Base-by-base conservation (phyloP, 2,888 invertebrate species). In the Eugnorisma glareosa region DNA sequence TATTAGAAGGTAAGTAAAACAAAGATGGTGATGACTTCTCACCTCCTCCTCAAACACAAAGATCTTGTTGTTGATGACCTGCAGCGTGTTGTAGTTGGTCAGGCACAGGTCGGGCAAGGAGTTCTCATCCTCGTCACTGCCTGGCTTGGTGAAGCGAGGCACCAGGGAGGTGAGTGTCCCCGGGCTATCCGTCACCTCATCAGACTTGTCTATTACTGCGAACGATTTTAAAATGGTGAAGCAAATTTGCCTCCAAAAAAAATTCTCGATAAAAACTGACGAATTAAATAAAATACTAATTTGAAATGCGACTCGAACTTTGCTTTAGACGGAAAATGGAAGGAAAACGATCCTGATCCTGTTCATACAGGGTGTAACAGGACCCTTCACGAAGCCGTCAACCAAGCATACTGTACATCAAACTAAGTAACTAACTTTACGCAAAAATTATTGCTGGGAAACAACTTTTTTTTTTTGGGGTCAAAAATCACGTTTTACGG, bases 41-140 rank as follows among this genome's bases (percentile, higher is more conserved):
- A 96, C 96, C 95, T 96, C 96, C 74, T 96, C 96, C 69, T 96
- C 96, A 75, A 96, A 96, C 2, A 96, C 96, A 84, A 91, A 96
- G 64, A 96, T 94, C 88, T 94, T 94, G 67, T 92, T 93, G 77
- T 95, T 93, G 61, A 98, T 95, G 75, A 97, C 96, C 63, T 98
- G 97, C 48, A 98, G 96, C n/a, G 98, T 97, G 93, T 98, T 98
- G 91, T 97, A 98, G 90, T 97, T 95, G 61, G 98, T 97, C 88
- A 97, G 95, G 91, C 98, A 98, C 67, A 98, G 97, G 91, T 98
- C 97, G 0, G 97, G 97, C 63, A 97, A 92, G 86, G 94, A 91
- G 81, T 94, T 92, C 80, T 95, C 92, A 6, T 86, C 80, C 64
- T 93, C 93, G 1, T 90, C 91, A 75, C 88, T 89, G 67, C 88